Percentiles rank a stretch among this genome's conserved stretches.
These are phyloP conservation scores for Nemotelus pantherinus DNA, from an alignment of 2,888 invertebrate genomes.

Conservation along the genomic window DNA sequence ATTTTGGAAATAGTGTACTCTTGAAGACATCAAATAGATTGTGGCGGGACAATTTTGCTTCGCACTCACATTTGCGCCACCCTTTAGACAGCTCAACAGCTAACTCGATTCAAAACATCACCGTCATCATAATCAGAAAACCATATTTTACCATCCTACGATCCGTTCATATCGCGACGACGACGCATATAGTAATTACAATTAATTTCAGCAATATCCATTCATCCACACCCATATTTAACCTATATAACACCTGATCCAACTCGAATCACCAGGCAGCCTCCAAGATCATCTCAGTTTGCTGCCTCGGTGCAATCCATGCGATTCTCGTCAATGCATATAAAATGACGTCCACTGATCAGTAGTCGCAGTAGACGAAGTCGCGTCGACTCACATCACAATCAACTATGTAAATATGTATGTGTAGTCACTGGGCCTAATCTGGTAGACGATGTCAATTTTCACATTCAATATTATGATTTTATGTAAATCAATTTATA, in stretches of 20 bases:
- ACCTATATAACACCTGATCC: constrained; percentile 41
- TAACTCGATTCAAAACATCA: too few relatives aligned
- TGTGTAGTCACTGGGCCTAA: background rate
- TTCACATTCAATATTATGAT: constrained; percentile 45
- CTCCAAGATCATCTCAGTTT: too few relatives aligned
- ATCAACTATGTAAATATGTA: background rate
- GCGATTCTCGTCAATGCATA: too few relatives aligned
- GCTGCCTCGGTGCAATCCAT: too few relatives aligned
- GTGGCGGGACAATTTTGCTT: too few relatives aligned
- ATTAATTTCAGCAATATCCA: constrained; percentile 16
- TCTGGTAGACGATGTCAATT: constrained; percentile 34
- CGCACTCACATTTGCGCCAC: too few relatives aligned
- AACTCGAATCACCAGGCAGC: background rate
- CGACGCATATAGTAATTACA: constrained; percentile 20
- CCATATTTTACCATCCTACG: constrained; percentile 27
- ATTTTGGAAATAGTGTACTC: too few relatives aligned
- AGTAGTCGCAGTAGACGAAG: too few relatives aligned
- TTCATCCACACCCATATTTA: constrained; percentile 36
- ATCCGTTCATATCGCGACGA: background rate
- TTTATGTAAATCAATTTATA: constrained; percentile 47
- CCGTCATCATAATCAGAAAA: background rate
- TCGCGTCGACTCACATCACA: background rate
- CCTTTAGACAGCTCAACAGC: too few relatives aligned
- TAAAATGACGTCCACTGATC: too few relatives aligned
- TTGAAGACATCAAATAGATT: too few relatives aligned